Base-by-base conservation (phyloP, 2,797 vertebrate genomes). In the Craterocephalus amniculus region DNA sequence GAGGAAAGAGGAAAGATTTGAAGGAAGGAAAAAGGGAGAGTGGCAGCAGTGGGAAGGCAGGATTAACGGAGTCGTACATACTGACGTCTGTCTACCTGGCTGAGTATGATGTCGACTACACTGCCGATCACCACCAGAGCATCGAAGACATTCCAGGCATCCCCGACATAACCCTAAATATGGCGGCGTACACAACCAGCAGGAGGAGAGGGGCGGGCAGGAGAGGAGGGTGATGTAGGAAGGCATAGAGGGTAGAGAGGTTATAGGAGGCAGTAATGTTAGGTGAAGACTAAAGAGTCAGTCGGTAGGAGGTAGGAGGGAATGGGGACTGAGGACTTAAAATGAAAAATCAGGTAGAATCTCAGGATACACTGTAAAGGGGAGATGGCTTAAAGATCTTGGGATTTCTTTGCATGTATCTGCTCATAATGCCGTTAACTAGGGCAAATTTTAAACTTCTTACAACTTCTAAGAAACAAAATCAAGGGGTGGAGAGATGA, bases 121-220 rank as follows among this genome's bases (percentile, higher is more conserved):
- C 98, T 99, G 96, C 97, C 98, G 92, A 98, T 95, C 94, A 99
- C 97, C 95, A 99, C 97, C 95, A 99, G 95, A 87, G 96, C 97
- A 93, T 99, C 98, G 94, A 99, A 99, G 92, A 97, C 95, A 90
- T 99, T 99, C 97, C 98, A 99, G 95, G 98, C 95, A 89, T 99
- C 97, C 91, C 96, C 96, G 93, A 98, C 96, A 95, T 99, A 99
- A 84, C 97, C 98, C 98, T 99, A 95, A 91, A 93, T 90, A 92
- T 93, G 94, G 93, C 90, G 89, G 93, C 93, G 89, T 93, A 91
- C 93, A 90, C 94, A 95, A 93, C 81, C 89, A 87, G 84, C 34
- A 11, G 79, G 65, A 55, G 74, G 49, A 62, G 60, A 38, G 43
- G 62, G 52, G 56, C 24, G 54, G 54, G 76, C 35, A 24, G 72